Percentiles rank a stretch among this genome's conserved stretches.
Evolutionary conservation across 1,140 invertebrate genomes (phyloP).

Genomic region (Orius insidiosus): DNA sequence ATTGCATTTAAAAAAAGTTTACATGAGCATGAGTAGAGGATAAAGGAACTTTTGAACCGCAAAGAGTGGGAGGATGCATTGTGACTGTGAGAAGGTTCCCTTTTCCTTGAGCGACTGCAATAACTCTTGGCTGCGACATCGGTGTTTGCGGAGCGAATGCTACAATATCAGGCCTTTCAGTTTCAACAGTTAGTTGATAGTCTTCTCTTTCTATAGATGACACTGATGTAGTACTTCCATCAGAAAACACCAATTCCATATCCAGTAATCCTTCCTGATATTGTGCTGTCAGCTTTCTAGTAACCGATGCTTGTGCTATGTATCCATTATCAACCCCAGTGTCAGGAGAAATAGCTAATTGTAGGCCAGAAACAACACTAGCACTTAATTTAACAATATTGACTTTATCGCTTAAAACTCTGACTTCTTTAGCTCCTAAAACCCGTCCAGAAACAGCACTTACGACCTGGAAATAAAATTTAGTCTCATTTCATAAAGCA

Average conservation of each 20-base stretch:
- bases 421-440: slow-evolving; percentile 76
- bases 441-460: slow-evolving; percentile 83
- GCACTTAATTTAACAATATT: slow-evolving; percentile 64
- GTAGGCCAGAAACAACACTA: slow-evolving; percentile 76
- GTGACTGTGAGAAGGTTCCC: slow-evolving; percentile 54
- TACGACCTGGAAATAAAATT: slow-evolving; percentile 40
- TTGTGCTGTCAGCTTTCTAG: slow-evolving; percentile 71
- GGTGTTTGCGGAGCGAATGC: slow-evolving; percentile 82
- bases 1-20: slow-evolving; percentile 14
- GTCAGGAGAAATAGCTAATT: slow-evolving; percentile 73
- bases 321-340: slow-evolving; percentile 71
- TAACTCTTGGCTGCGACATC: slow-evolving; percentile 73
- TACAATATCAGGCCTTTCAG: slow-evolving; percentile 74
- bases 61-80: slow-evolving; percentile 31
- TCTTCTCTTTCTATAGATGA: slow-evolving; percentile 68
- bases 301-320: slow-evolving; percentile 73
- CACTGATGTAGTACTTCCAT: slow-evolving; percentile 72
- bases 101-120: slow-evolving; percentile 73
- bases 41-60: slow-evolving; percentile 33
- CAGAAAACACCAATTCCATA: slow-evolving; percentile 83
- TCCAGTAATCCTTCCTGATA: slow-evolving; percentile 91
- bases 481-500: not conserved
- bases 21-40: slow-evolving; percentile 24
- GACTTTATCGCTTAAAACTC: slow-evolving; percentile 81
- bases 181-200: slow-evolving; percentile 77